A percentile compares a stretch with the other conserved stretches of the same genome.
Conservation (phyloP, 2,888 invertebrate genomes). For the Sycophila texana region DNA sequence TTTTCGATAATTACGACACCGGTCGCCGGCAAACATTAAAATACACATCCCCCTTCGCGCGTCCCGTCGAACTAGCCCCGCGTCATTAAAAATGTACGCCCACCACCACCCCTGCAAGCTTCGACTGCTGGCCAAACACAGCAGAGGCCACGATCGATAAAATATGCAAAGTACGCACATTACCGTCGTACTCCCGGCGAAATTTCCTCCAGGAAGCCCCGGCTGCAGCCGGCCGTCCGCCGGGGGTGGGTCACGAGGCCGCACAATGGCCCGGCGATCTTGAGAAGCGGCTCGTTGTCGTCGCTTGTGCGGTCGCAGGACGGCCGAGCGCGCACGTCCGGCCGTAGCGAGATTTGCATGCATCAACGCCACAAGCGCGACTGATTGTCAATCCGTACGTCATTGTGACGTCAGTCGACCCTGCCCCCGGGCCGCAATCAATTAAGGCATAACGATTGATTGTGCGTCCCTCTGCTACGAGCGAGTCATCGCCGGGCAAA, state of each 20-base stretch:
- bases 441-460: slow-evolving; percentile 71
- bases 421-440: slow-evolving; percentile 68
- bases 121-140: background rate
- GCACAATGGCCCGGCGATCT: slow-evolving; percentile 32
- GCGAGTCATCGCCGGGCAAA: too few species aligned
- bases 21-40: background rate
- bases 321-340: slow-evolving; percentile 15
- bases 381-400: slow-evolving; percentile 75
- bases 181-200: background rate
- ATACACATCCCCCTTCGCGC: background rate
- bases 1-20: slow-evolving; percentile 17
- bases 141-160: too few species aligned
- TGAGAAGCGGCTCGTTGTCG: slow-evolving; percentile 41
- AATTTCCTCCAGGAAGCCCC: background rate
- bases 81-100: background rate
- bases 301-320: background rate
- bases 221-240: background rate
- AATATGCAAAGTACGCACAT: background rate
- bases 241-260: too few species aligned
- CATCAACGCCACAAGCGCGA: slow-evolving; percentile 74
- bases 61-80: background rate
- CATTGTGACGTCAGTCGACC: slow-evolving; percentile 74
- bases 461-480: slow-evolving; percentile 59
- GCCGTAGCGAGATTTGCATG: slow-evolving; percentile 72
- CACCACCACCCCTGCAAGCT: background rate